phyloP scores from a whole-genome alignment of 2,888 invertebrate species.

The Neocrepidodera transversa region DNA sequence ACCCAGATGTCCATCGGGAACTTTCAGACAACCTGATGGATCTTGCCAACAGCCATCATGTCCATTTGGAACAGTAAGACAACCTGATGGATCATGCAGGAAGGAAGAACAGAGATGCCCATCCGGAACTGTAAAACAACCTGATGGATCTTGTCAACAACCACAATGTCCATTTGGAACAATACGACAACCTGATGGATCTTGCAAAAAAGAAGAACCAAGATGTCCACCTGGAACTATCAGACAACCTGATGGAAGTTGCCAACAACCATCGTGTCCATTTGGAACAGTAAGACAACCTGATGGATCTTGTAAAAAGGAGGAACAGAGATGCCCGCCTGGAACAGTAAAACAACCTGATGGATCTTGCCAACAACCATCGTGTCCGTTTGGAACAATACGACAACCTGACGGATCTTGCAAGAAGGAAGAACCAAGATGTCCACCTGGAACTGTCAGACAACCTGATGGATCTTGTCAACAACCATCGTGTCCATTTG shows the following conservation, averaged over 20 bases:
- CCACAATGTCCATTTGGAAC: constrained; percentile 30
- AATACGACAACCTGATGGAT: constrained; percentile 24
- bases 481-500: constrained; percentile 22
- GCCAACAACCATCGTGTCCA: constrained; percentile 26
- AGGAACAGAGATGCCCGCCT: constrained; percentile 32
- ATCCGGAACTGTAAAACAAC: constrained; percentile 30
- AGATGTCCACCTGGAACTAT: constrained; percentile 24
- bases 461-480: constrained; percentile 14
- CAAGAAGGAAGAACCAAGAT: constrained; percentile 19
- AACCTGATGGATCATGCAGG: constrained; percentile 26
- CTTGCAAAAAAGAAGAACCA: constrained; percentile 26
- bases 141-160: constrained; percentile 29
- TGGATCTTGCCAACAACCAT: constrained; percentile 9
- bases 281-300: constrained; percentile 19
- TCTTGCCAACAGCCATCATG: constrained; percentile 26
- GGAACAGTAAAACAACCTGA: constrained; percentile 17
- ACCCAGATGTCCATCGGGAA: constrained; percentile 22
- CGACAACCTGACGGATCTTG: constrained; percentile 12
- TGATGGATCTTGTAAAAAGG: constrained; percentile 16
- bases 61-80: constrained; percentile 31
- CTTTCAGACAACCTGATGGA: constrained; percentile 16
- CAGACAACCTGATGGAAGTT: constrained; percentile 24
- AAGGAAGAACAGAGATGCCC: constrained; percentile 35
- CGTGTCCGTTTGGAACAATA: constrained; percentile 6
- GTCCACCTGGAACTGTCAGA: constrained; percentile 14